Evolutionary conservation across 1,140 invertebrate genomes (phyloP).

Genomic region (Bombus waltoni): DNA sequence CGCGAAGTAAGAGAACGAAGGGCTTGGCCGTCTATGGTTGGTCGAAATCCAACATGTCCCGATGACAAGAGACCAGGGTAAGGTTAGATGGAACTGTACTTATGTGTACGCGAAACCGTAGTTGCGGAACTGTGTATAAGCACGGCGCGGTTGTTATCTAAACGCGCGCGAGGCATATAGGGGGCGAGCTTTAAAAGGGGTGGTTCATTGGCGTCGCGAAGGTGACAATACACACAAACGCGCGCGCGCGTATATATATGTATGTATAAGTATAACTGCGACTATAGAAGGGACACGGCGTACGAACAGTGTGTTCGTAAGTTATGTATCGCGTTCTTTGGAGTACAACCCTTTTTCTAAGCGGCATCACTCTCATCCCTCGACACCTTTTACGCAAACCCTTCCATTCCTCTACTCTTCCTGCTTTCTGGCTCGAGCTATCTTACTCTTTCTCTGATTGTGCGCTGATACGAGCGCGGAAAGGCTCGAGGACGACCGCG

Average conservation of each 20-base stretch:
- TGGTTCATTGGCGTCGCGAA: constrained; percentile 37
- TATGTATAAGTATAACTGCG: not conserved
- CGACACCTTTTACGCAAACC: constrained; percentile 27
- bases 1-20: not conserved
- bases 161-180: not conserved
- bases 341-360: constrained; percentile 30
- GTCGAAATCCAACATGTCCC: constrained; percentile 27
- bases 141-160: constrained; percentile 14
- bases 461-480: constrained; percentile 24
- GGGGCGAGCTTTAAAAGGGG: constrained; percentile 13
- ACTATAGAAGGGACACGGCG: not conserved
- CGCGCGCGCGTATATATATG: too few relatives aligned
- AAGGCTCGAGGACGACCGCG: constrained; percentile 50
- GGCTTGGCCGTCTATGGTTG: not conserved
- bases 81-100: constrained; percentile 34
- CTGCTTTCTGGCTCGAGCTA: constrained; percentile 7
- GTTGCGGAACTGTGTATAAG: not conserved
- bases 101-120: constrained; percentile 29
- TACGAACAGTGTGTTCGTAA: constrained; percentile 17
- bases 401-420: not conserved
- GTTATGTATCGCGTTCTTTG: constrained; percentile 39
- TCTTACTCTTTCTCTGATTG: constrained; percentile 54
- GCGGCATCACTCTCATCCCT: constrained; percentile 30
- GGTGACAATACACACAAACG: not conserved
- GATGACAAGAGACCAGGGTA: constrained; percentile 22